A percentile compares a stretch with the other conserved stretches of the same genome.
Evolutionary conservation across 2,888 invertebrate species (phyloP).

Genomic region (Subacronicta megacephala): DNA sequence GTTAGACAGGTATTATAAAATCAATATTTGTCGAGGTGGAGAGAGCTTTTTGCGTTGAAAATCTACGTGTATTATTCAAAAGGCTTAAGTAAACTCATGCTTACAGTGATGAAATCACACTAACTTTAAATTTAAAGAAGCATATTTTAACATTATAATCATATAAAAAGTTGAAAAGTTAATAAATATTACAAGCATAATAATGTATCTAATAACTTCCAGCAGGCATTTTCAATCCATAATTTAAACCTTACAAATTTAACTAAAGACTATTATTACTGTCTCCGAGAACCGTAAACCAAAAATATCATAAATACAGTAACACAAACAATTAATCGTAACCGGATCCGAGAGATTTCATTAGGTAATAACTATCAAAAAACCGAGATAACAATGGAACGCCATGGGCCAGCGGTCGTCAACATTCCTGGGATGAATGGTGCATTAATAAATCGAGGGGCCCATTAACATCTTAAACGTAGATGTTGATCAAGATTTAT

Average conservation of each 20-base stretch:
- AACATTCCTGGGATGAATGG: conserved; percentile 65
- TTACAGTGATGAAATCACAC: too few relatives aligned
- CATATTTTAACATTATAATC: too few relatives aligned
- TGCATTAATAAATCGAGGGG: conserved; percentile 82
- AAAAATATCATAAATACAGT: conserved; percentile 45
- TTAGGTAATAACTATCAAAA: conserved; percentile 57
- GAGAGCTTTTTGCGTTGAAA: too few relatives aligned
- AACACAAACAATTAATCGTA: conserved; percentile 57
- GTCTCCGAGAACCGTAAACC: conserved; percentile 19
- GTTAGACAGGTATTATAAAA: too few relatives aligned
- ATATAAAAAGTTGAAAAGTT: too few relatives aligned
- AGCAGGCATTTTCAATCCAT: conserved; percentile 14
- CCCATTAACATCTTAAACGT: conserved; percentile 85
- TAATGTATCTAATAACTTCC: too few relatives aligned
- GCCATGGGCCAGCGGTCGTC: conserved; percentile 45
- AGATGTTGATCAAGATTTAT: conserved; percentile 87
- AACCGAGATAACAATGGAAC: conserved; percentile 56
- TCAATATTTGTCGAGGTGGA: too few relatives aligned
- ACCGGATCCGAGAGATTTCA: conserved; percentile 51
- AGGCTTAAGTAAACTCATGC: too few relatives aligned
- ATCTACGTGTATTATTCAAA: too few relatives aligned
- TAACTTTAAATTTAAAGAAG: too few relatives aligned
- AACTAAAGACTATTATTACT: conserved; percentile 26
- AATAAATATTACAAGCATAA: too few relatives aligned
- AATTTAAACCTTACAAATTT: conserved; percentile 20